Evolutionary conservation across 1,140 invertebrate species (phyloP).

Genomic region (Bombus terrestris): DNA sequence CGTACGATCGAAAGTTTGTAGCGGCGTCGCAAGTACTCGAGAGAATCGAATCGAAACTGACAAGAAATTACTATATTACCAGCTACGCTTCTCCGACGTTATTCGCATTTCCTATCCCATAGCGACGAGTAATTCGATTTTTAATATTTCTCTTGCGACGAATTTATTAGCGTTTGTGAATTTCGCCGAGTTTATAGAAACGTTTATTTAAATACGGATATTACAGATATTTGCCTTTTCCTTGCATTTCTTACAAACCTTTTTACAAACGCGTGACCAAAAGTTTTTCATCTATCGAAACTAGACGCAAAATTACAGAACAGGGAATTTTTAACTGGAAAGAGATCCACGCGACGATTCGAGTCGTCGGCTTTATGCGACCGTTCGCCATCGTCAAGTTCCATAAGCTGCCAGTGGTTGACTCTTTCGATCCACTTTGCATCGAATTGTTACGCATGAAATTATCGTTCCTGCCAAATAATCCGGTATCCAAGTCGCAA

Average conservation of each 20-base stretch:
- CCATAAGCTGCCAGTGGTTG: not conserved
- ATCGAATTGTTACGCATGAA: constrained; percentile 29
- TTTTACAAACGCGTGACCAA: no score
- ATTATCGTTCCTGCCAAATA: constrained; percentile 44
- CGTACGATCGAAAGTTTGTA: no score
- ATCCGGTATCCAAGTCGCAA: constrained; percentile 11
- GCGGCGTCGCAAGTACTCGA: no score
- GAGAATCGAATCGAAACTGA: no score
- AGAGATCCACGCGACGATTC: not conserved
- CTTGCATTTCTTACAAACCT: no score
- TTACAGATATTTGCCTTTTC: no score
- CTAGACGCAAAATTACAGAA: not conserved
- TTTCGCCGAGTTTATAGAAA: no score
- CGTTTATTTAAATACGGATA: no score
- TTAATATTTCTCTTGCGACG: not conserved
- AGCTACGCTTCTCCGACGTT: not conserved
- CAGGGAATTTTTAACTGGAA: no score
- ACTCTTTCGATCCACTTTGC: constrained; percentile 24
- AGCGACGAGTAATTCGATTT: not conserved
- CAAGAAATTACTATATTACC: no score
- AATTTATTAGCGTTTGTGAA: not conserved
- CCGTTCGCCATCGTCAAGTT: not conserved
- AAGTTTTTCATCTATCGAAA: not conserved
- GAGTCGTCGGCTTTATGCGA: constrained; percentile 16
- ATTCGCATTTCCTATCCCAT: not conserved